Evolutionary conservation across 92 coral and sea anemone species (phyloP).

Genomic region (Parazoanthus darwini): DNA sequence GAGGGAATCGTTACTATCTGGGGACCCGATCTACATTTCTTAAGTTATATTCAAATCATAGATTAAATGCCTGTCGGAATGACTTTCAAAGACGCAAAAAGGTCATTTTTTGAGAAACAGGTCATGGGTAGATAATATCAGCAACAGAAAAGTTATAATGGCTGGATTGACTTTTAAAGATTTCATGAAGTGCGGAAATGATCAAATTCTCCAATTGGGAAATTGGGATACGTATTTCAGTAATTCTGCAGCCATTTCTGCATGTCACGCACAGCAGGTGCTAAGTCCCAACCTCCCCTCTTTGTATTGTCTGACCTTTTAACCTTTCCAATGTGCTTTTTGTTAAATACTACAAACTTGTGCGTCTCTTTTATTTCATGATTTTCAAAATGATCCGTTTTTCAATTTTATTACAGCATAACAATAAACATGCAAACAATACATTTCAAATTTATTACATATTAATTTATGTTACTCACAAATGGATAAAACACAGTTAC

Average conservation of each 20-base stretch:
- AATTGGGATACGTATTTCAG: neutral
- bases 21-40: conserved; percentile 61
- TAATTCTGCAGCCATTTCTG: neutral
- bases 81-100: neutral
- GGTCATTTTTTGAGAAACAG: neutral
- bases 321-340: neutral
- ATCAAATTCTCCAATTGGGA: neutral
- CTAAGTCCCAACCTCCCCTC: neutral
- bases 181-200: neutral
- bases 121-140: neutral
- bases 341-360: too few relatives aligned
- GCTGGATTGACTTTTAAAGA: neutral
- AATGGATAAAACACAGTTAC: too few relatives aligned
- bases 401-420: too few relatives aligned
- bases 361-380: too few relatives aligned
- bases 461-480: too few relatives aligned
- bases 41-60: too few relatives aligned
- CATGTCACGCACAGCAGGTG: neutral
- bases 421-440: too few relatives aligned
- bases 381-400: neutral
- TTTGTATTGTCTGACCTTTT: neutral
- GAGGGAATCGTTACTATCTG: conserved; percentile 93
- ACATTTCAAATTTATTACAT: too few relatives aligned
- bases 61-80: too few relatives aligned
- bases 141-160: too few relatives aligned